Percentiles rank a stretch among this genome's conserved stretches.
Evolutionary conservation across 2,888 invertebrate species (phyloP).

Genomic region (Ypsolopha sequella): DNA sequence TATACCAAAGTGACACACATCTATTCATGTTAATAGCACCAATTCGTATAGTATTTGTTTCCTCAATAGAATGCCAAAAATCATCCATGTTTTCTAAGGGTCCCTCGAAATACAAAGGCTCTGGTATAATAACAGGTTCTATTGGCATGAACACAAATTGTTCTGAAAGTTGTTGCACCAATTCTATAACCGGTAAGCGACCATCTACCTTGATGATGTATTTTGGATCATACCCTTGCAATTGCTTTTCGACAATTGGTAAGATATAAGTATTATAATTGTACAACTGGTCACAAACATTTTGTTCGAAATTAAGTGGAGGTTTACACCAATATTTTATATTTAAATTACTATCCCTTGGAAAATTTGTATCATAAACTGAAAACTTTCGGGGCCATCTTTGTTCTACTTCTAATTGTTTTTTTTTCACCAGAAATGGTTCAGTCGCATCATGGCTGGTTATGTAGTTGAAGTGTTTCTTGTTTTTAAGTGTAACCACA

Average conservation of each 20-base stretch:
- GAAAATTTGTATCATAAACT: slow-evolving; percentile 26
- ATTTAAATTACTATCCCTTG: slow-evolving; percentile 23
- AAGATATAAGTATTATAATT: slow-evolving; percentile 53
- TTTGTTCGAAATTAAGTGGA: slow-evolving; percentile 51
- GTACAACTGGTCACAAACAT: slow-evolving; percentile 58
- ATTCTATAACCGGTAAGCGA: slow-evolving; percentile 46
- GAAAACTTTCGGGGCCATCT: slow-evolving; percentile 45
- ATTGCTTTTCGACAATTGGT: slow-evolving; percentile 57
- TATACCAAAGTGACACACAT: slow-evolving; percentile 68
- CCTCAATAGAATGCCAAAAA: slow-evolving; percentile 45
- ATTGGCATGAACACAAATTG: slow-evolving; percentile 37
- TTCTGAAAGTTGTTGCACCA: slow-evolving; percentile 59
- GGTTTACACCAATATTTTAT: slow-evolving; percentile 57
- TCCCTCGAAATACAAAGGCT: slow-evolving; percentile 46
- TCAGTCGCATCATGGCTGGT: slow-evolving; percentile 20
- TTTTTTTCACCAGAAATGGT: slow-evolving; percentile 17
- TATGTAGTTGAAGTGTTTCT: slow-evolving; percentile 39
- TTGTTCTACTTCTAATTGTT: slow-evolving; percentile 19
- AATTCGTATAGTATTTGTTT: slow-evolving; percentile 29
- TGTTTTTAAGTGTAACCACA: slow-evolving; percentile 44
- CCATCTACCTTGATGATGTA: slow-evolving; percentile 72
- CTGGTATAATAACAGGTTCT: slow-evolving; percentile 43
- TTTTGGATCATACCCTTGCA: slow-evolving; percentile 65
- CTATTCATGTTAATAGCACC: slow-evolving; percentile 35
- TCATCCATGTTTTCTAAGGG: slow-evolving; percentile 44